Evolutionary conservation across 2,797 vertebrate species (phyloP), one percentile per base, ranked within the genome.

Genomic region (Alosa sapidissima): DNA sequence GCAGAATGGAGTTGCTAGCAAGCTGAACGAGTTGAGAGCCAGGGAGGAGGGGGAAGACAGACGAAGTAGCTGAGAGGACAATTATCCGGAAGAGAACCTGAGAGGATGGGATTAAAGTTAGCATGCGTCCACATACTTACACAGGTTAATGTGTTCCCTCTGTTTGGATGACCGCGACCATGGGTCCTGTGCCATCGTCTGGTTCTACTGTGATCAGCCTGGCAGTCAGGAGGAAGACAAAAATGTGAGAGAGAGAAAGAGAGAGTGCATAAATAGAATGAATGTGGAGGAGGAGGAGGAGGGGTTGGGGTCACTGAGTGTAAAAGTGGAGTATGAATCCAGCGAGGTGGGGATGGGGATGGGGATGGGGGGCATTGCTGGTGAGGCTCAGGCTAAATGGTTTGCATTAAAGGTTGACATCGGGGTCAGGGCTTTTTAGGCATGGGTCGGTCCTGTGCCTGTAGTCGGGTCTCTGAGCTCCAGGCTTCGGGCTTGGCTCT

Each of bases 311-410:
- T 58, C 36, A 41, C 81, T 75, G 68, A 28, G 68, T 75, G 28
- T 75, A 75, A 75, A 41, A 13, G 68, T 75, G 68, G 41, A 41
- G 68, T 16, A 36, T 75, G 68, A 75, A 16, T 75, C 68, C 68
- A 75, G 54, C 5, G 54, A 19, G 54, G 54, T 51, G 49, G 49
- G 49, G 55, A 58, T 28, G 28, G 28, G 28, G 28, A 28, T 54
- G 52, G 13, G 36, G 16, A 14, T 33, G 52, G 82, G n/a, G 49
- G 47, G 11, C 8, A 62, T 60, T 7, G 68, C 13, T 33, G 13
- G 16, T 41, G 36, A 19, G 68, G 13, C 33, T 75, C 68, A 33
- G 28, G 28, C 0, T 72, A 72, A 33, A 11, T 2, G 28, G 65
- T 72, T 36, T 4, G 33, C 65, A 72, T 62, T 62, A 28, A 28